Evolutionary conservation across 2,113 vertebrate species (phyloP).

Genomic region (Dascyllus trimaculatus): DNA sequence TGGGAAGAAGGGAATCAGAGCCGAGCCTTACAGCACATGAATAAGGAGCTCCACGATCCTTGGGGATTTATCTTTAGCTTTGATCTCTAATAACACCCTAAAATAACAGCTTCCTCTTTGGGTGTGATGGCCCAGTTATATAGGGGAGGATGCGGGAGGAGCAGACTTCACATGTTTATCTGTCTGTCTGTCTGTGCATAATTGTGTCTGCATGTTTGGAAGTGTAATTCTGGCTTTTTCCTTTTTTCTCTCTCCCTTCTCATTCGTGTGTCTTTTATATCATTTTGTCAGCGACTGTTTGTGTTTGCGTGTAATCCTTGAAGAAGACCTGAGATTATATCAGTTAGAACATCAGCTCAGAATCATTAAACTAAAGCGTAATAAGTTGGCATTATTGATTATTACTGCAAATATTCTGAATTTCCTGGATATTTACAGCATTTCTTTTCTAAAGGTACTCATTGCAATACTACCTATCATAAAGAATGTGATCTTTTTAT

Average conservation of each 20-base stretch:
- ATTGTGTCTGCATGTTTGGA: not conserved
- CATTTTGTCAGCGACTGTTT: not conserved
- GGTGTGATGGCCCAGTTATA: conserved; percentile 58
- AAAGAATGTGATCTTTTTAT: no score
- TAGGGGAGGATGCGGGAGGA: conserved; percentile 15
- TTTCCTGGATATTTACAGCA: not conserved
- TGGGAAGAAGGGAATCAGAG: conserved; percentile 27
- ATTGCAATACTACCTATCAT: no score
- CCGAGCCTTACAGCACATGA: conserved; percentile 42
- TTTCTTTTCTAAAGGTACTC: not conserved
- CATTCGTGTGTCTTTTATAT: not conserved
- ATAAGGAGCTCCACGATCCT: conserved; percentile 49
- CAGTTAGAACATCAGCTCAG: not conserved
- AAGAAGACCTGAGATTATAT: not conserved
- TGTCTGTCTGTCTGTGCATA: not conserved
- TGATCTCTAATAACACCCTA: conserved; percentile 63
- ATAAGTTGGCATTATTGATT: not conserved
- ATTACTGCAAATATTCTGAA: not conserved
- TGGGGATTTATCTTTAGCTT: conserved; percentile 61
- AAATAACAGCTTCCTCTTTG: conserved; percentile 58
- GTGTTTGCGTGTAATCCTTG: not conserved
- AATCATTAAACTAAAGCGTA: not conserved
- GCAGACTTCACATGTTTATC: conserved; percentile 8
- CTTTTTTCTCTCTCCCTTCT: not conserved
- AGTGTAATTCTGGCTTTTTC: not conserved